These are phyloP conservation scores for Acanthosepion esculentum DNA, from an alignment of 2,888 invertebrate species.

Conservation along the genomic window DNA sequence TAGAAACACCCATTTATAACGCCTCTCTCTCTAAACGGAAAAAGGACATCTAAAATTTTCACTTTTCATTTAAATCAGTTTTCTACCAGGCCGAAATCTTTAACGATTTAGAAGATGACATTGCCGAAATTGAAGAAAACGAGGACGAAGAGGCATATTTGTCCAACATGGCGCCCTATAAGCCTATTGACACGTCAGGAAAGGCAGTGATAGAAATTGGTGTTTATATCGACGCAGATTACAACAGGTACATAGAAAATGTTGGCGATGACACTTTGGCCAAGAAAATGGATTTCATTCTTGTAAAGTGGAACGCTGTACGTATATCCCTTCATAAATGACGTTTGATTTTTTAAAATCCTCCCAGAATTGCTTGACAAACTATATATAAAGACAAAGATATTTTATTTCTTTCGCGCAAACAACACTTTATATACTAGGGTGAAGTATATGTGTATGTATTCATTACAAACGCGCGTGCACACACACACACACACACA, in stretches of 20 bases:
- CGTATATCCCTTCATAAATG: neutral
- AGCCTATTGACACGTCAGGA: neutral
- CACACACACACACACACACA: too few relatives aligned
- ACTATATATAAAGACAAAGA: too few relatives aligned
- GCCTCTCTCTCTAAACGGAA: too few relatives aligned
- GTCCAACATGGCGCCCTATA: neutral
- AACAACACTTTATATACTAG: too few relatives aligned
- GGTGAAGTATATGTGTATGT: too few relatives aligned
- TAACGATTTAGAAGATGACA: neutral
- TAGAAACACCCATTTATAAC: too few relatives aligned
- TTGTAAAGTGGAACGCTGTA: conserved; percentile 7
- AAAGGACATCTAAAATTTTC: neutral
- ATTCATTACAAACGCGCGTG: too few relatives aligned
- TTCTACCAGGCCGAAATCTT: neutral
- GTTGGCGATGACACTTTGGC: neutral
- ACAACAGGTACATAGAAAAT: neutral
- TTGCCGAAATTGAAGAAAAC: neutral
- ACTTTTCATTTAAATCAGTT: neutral
- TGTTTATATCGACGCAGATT: neutral
- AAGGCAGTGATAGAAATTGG: neutral
- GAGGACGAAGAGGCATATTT: neutral
- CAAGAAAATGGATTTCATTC: conserved; percentile 33
- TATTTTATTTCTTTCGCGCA: too few relatives aligned
- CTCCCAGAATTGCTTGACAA: too few relatives aligned
- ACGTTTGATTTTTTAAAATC: neutral